Percentiles rank a stretch among this genome's conserved stretches.
phyloP scores from a whole-genome alignment of 1,140 invertebrate genomes.

The Pomacea maculata region DNA sequence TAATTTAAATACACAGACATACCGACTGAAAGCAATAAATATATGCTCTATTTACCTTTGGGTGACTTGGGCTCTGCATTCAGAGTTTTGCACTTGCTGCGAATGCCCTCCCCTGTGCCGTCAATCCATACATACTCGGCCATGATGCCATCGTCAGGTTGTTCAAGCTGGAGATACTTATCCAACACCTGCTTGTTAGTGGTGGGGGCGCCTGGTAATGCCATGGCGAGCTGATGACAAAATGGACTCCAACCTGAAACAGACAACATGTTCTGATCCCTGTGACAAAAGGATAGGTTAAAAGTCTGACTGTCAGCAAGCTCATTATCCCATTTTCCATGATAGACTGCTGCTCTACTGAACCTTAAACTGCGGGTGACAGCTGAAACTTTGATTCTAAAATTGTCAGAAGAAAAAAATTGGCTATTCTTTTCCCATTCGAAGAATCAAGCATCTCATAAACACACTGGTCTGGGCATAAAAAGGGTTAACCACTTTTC shows the following conservation, averaged over 20 bases:
- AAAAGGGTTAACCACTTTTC: too few relatives aligned
- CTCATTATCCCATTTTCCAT: too few relatives aligned
- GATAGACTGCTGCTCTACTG: too few relatives aligned
- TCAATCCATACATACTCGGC: conserved; percentile 97
- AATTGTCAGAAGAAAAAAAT: too few relatives aligned
- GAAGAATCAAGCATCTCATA: too few relatives aligned
- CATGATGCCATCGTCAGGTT: conserved; percentile 76
- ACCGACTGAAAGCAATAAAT: neutral
- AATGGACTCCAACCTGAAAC: neutral
- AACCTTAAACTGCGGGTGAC: too few relatives aligned
- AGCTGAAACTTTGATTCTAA: too few relatives aligned
- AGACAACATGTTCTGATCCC: too few relatives aligned
- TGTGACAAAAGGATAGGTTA: too few relatives aligned
- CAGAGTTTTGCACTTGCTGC: conserved; percentile 88
- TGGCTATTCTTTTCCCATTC: too few relatives aligned
- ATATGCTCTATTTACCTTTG: conserved; percentile 67
- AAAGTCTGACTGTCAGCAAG: too few relatives aligned
- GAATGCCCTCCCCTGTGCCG: conserved; percentile 86
- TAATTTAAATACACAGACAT: conserved; percentile 1
- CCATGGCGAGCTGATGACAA: neutral
- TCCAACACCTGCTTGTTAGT: conserved; percentile 76
- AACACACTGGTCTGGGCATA: too few relatives aligned
- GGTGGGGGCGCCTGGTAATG: neutral
- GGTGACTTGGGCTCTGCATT: conserved; percentile 79
- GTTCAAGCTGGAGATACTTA: conserved; percentile 78